Evolutionary conservation across 2,797 vertebrate species (phyloP).

Genomic region (Bovichtus diacanthus): DNA sequence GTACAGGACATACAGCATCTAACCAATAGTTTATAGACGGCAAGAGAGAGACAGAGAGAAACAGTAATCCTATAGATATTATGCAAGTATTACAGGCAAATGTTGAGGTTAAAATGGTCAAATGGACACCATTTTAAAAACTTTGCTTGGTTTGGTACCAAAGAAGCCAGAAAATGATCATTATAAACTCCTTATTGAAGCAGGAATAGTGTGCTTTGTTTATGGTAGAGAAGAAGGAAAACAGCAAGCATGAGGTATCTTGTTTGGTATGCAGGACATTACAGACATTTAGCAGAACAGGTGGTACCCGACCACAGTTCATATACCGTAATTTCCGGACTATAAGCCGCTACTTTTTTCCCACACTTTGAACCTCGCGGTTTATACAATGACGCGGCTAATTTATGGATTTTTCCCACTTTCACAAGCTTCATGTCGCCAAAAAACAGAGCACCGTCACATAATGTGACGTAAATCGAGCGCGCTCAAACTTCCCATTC

Average conservation of each 20-base stretch:
- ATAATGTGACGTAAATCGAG: too few relatives aligned
- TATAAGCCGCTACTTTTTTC: too few relatives aligned
- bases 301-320: not conserved
- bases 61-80: not conserved
- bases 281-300: not conserved
- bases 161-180: not conserved
- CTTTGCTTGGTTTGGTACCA: not conserved
- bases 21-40: slow-evolving; percentile 35
- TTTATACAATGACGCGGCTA: too few relatives aligned
- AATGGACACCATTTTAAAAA: not conserved
- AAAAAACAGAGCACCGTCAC: too few relatives aligned
- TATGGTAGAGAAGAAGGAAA: not conserved
- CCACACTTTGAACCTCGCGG: too few relatives aligned
- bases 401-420: too few relatives aligned
- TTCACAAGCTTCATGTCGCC: too few relatives aligned
- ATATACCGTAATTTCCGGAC: too few relatives aligned
- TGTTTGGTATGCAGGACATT: not conserved
- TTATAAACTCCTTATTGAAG: not conserved
- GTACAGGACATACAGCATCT: slow-evolving; percentile 16
- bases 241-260: not conserved
- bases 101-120: not conserved
- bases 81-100: not conserved
- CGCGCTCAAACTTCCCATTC: too few relatives aligned
- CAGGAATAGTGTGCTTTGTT: not conserved
- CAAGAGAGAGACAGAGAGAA: not conserved